Conservation (phyloP, 2,797 vertebrate species). For the Thunnus albacares region DNA sequence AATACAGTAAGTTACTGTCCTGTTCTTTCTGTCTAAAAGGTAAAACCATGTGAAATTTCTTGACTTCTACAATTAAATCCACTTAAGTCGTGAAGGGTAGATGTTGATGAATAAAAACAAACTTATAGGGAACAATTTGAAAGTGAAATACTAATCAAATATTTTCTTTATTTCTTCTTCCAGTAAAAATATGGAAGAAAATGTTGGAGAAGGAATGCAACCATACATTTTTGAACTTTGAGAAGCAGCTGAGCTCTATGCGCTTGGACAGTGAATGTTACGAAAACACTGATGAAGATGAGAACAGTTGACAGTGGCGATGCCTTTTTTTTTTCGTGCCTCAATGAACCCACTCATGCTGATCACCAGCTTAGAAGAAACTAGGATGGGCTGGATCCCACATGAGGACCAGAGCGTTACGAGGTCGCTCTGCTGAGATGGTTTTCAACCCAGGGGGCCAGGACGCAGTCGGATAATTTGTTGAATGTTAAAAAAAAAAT, state of each 20-base stretch:
- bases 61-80: not conserved
- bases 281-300: conserved; percentile 62
- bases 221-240: conserved; percentile 79
- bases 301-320: conserved; percentile 72
- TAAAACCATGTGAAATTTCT: not conserved
- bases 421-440: conserved; percentile 1
- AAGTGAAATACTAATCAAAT: not conserved
- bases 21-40: not conserved
- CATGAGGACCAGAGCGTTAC: not conserved
- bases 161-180: conserved; percentile 20
- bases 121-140: not conserved
- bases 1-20: conserved; percentile 88
- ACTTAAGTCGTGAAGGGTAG: too few relatives aligned
- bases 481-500: not conserved
- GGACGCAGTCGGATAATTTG: not conserved
- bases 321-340: conserved; percentile 23
- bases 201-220: conserved; percentile 84
- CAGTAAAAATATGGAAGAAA: conserved; percentile 86
- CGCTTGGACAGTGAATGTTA: conserved; percentile 66
- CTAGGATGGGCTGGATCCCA: conserved; percentile 10
- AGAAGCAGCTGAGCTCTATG: conserved; percentile 73
- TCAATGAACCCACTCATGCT: not conserved
- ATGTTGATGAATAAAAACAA: not conserved
- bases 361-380: conserved; percentile 33
- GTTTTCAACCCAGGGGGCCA: not conserved